Evolutionary conservation across 53 echinoderm and acorn worm species (phyloP).

Genomic region (Arbacia lixula): DNA sequence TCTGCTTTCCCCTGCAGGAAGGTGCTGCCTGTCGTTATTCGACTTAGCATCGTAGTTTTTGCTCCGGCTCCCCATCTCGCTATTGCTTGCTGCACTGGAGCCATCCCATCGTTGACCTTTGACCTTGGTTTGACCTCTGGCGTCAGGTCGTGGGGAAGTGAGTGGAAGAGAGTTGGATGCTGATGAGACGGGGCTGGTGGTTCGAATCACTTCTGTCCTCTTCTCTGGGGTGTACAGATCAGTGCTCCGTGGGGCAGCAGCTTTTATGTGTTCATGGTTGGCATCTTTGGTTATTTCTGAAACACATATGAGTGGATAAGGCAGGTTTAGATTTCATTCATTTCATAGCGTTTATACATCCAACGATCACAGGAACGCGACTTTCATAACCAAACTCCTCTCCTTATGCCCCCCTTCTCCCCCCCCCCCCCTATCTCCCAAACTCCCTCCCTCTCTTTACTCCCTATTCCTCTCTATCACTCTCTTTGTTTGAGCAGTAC

Average conservation of each 20-base stretch:
- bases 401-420: no score
- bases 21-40: slow-evolving; percentile 57
- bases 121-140: slow-evolving; percentile 33
- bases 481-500: no score
- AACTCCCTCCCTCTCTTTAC: no score
- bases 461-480: no score
- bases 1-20: slow-evolving; percentile 1
- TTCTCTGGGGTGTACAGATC: slow-evolving; percentile 33
- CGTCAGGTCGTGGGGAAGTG: slow-evolving; percentile 13
- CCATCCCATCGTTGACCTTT: slow-evolving; percentile 27
- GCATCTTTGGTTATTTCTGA: slow-evolving; percentile 58
- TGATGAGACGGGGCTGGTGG: slow-evolving; percentile 28
- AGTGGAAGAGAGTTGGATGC: slow-evolving; percentile 45
- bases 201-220: slow-evolving; percentile 12
- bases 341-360: no score
- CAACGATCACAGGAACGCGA: no score
- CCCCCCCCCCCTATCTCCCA: no score
- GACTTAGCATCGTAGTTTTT: slow-evolving; percentile 66
- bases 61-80: background rate
- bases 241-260: slow-evolving; percentile 21
- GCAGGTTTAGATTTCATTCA: no score
- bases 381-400: no score
- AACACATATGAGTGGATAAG: no score
- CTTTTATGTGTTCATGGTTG: slow-evolving; percentile 39
- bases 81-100: slow-evolving; percentile 1